Percentiles rank a stretch among this genome's conserved stretches.
These are phyloP conservation scores for Nyctibius bracteatus DNA, from an alignment of 2,113 vertebrate species.

Conservation along the genomic window DNA sequence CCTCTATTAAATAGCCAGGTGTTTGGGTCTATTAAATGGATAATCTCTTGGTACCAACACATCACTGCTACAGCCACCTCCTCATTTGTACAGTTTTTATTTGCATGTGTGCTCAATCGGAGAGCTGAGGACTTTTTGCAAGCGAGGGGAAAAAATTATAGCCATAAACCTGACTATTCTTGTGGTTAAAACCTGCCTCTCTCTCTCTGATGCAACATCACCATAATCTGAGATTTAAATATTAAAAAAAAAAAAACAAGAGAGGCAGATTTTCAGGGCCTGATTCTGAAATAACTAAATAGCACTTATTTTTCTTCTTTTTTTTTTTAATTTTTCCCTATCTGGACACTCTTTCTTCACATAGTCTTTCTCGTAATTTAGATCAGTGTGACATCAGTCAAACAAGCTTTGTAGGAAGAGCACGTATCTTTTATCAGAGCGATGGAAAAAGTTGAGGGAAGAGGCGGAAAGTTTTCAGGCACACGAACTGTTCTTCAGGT, in stretches of 20 bases:
- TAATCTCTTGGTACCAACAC: constrained; percentile 21
- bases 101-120: neutral
- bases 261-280: neutral
- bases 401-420: neutral
- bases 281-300: neutral
- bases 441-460: neutral
- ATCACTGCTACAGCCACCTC: neutral
- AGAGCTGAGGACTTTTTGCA: neutral
- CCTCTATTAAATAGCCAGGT: constrained; percentile 49
- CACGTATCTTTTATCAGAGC: neutral
- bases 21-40: constrained; percentile 34
- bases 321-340: neutral
- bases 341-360: neutral
- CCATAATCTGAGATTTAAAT: neutral
- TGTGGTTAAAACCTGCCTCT: neutral
- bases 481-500: neutral
- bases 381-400: neutral
- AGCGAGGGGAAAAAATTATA: neutral
- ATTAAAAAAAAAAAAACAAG: neutral
- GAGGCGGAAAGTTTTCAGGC: neutral
- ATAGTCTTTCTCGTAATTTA: neutral
- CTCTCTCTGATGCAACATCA: neutral
- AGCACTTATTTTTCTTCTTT: neutral
- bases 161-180: neutral
- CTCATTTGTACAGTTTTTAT: neutral